Conservation (phyloP, 2,888 invertebrate genomes). For the Lithophane semibrunnea region DNA sequence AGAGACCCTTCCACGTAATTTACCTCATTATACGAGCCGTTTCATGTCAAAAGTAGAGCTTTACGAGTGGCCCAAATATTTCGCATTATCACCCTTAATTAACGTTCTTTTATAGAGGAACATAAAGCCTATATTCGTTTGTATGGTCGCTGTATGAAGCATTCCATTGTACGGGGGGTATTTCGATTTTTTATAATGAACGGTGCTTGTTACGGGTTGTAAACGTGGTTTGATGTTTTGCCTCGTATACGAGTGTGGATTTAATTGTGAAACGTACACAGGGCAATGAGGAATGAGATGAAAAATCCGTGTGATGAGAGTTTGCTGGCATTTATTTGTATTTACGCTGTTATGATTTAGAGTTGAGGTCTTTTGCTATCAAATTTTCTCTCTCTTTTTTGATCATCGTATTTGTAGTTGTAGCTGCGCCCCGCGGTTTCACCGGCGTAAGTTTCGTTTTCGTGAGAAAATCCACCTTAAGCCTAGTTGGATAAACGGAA, state of each 20-base stretch:
- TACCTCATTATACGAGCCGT: slow-evolving; percentile 33
- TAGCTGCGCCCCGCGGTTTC: no score
- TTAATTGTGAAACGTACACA: slow-evolving; percentile 44
- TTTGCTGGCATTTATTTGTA: not conserved
- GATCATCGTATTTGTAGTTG: no score
- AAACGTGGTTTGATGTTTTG: slow-evolving; percentile 50
- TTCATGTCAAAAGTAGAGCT: slow-evolving; percentile 39
- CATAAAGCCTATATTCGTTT: slow-evolving; percentile 58
- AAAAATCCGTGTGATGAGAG: slow-evolving; percentile 22
- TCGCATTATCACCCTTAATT: slow-evolving; percentile 62
- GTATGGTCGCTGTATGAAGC: slow-evolving; percentile 48
- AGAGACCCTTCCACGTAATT: slow-evolving; percentile 34
- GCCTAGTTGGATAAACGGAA: no score
- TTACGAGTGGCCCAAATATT: slow-evolving; percentile 53
- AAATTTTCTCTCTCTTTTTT: no score
- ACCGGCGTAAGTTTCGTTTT: no score
- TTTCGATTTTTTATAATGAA: slow-evolving; percentile 59
- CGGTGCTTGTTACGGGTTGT: slow-evolving; percentile 45
- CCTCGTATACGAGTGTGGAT: not conserved
- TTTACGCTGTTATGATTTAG: no score
- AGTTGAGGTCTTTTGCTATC: no score
- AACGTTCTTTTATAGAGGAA: slow-evolving; percentile 51
- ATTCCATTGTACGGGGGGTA: slow-evolving; percentile 49
- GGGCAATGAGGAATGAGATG: slow-evolving; percentile 24
- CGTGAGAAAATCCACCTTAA: no score